Percentiles rank a stretch among this genome's conserved stretches.
Conservation (phyloP, 2,113 vertebrate species). For the Verasper variegatus region DNA sequence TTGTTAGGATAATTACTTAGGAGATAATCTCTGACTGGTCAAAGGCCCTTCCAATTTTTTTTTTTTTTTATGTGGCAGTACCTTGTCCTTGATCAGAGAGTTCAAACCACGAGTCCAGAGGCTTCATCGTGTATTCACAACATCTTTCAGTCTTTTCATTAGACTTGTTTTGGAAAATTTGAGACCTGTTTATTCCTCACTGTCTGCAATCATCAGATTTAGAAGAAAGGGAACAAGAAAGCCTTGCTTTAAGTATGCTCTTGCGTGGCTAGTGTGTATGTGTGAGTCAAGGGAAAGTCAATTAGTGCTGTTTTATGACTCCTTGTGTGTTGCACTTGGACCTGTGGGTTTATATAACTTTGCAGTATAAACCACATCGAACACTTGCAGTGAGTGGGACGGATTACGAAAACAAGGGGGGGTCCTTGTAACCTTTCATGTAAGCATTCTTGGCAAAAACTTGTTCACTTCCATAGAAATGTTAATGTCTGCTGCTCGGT, state of each 20-base stretch:
- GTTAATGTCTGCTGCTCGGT: slow-evolving; percentile 47
- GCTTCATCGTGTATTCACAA: slow-evolving; percentile 30
- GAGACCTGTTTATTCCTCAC: slow-evolving; percentile 44
- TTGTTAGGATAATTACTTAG: no score
- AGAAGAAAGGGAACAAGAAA: slow-evolving; percentile 38
- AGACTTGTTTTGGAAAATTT: slow-evolving; percentile 64
- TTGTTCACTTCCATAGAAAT: slow-evolving; percentile 49
- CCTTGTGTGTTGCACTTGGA: slow-evolving; percentile 58
- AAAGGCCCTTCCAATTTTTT: no score
- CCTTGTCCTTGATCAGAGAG: slow-evolving; percentile 22
- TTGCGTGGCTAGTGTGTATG: slow-evolving; percentile 48
- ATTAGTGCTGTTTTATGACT: slow-evolving; percentile 62
- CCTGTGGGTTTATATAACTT: slow-evolving; percentile 60
- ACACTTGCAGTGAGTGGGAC: slow-evolving; percentile 57
- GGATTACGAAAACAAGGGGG: slow-evolving; percentile 60
- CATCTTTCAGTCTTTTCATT: slow-evolving; percentile 36
- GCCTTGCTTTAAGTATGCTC: slow-evolving; percentile 50
- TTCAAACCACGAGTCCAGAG: slow-evolving; percentile 22
- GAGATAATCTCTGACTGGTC: no score
- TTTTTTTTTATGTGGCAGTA: not conserved
- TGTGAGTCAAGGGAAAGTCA: slow-evolving; percentile 66
- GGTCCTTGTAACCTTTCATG: slow-evolving; percentile 67
- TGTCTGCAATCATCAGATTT: slow-evolving; percentile 55
- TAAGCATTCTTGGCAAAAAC: slow-evolving; percentile 68
- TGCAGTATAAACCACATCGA: slow-evolving; percentile 61